Evolutionary conservation across 2,113 vertebrate species (phyloP).

Genomic region (Amblyornis subalaris): DNA sequence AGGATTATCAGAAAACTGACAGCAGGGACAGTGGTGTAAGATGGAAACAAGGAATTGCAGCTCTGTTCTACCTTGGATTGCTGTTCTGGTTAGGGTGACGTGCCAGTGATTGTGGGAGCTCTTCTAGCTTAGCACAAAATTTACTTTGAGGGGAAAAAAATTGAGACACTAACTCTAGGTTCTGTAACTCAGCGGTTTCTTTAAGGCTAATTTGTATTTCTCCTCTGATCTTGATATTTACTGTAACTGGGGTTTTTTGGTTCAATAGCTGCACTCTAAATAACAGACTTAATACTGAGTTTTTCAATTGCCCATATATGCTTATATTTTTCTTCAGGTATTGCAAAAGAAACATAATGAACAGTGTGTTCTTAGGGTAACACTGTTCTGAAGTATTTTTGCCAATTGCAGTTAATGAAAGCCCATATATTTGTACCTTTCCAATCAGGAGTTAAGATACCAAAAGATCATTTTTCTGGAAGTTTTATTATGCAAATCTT

Average conservation of each 20-base stretch:
- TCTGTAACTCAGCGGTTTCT: not conserved
- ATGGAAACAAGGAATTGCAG: not conserved
- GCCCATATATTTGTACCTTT: not conserved
- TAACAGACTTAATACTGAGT: not conserved
- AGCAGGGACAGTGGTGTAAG: conserved; percentile 23
- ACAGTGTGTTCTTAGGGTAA: not conserved
- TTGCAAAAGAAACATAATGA: not conserved
- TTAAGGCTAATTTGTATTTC: not conserved
- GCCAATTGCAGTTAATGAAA: not conserved
- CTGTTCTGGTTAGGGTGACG: not conserved
- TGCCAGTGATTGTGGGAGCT: not conserved
- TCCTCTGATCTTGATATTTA: not conserved
- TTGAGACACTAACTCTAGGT: not conserved
- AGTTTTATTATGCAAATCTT: conserved; percentile 16
- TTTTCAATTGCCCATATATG: not conserved
- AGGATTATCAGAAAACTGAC: conserved; percentile 23
- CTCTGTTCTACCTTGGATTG: not conserved
- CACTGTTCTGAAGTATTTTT: not conserved
- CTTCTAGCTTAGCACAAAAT: not conserved
- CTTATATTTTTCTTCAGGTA: conserved; percentile 18
- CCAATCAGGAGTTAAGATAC: not conserved
- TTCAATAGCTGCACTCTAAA: not conserved
- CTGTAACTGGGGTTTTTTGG: not conserved
- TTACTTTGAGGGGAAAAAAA: not conserved
- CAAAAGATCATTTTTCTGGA: conserved; percentile 6